Percentiles rank a stretch among this genome's conserved stretches.
Evolutionary conservation across 2,888 invertebrate species (phyloP).

Genomic region (Sinodicranocentrus sp.): DNA sequence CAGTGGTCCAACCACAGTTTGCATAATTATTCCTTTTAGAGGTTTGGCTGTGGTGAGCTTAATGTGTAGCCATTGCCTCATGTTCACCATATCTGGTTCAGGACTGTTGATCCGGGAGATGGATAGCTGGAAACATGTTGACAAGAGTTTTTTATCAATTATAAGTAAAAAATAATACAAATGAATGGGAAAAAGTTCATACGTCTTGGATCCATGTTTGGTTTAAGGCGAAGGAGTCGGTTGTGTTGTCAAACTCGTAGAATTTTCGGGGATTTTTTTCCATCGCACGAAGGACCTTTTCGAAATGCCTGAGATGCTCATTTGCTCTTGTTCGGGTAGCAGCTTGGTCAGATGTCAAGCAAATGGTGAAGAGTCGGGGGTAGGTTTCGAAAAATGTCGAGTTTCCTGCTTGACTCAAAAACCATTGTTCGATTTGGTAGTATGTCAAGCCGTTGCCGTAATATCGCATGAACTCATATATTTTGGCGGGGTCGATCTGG

Average conservation of each 20-base stretch:
- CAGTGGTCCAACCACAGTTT: constrained; percentile 15
- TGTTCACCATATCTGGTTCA: constrained; percentile 7
- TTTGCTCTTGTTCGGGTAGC: too few species aligned
- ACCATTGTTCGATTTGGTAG: too few species aligned
- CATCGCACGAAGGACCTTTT: too few species aligned
- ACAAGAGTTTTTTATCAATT: neutral
- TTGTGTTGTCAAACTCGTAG: neutral
- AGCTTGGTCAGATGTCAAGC: too few species aligned
- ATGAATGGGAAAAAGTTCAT: neutral
- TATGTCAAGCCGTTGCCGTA: too few species aligned
- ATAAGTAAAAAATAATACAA: neutral
- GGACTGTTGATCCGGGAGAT: neutral
- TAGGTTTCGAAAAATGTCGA: too few species aligned
- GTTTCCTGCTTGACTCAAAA: too few species aligned
- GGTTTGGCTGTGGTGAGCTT: neutral
- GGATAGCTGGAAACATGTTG: neutral
- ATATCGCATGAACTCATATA: too few species aligned
- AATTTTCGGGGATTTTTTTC: neutral
- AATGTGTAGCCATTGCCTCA: constrained; percentile 30
- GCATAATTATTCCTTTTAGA: constrained; percentile 9
- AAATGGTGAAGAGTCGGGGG: too few species aligned
- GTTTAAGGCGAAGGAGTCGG: neutral
- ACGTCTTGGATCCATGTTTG: neutral
- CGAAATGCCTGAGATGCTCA: too few species aligned
- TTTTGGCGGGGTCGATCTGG: too few species aligned